These are phyloP conservation scores for Meandrina meandrites DNA, from an alignment of 92 coral and sea anemone species.

Conservation along the genomic window DNA sequence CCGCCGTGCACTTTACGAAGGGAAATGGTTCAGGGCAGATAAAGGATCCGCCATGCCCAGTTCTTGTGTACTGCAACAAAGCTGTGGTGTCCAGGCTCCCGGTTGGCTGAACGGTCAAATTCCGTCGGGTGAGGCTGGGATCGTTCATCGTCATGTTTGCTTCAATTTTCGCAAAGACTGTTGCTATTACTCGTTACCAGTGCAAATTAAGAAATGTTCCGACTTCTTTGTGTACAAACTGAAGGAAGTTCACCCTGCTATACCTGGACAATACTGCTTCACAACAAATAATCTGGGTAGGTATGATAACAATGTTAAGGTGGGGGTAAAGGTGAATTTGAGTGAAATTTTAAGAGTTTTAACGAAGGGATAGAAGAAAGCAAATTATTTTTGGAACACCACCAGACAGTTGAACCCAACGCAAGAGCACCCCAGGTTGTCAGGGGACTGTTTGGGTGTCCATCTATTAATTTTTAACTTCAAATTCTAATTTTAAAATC, in stretches of 20 bases:
- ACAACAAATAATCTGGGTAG: background rate
- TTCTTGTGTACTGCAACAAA: background rate
- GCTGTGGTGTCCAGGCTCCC: constrained; percentile 60
- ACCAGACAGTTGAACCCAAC: too few relatives aligned
- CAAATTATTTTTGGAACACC: too few relatives aligned
- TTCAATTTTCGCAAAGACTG: constrained; percentile 27
- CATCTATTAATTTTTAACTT: too few relatives aligned
- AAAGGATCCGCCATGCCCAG: background rate
- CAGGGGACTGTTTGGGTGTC: too few relatives aligned
- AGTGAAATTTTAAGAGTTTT: too few relatives aligned
- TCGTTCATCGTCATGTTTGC: constrained; percentile 2
- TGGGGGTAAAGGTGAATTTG: too few relatives aligned
- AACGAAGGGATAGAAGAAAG: too few relatives aligned
- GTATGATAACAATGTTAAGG: background rate
- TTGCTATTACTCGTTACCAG: constrained; percentile 22
- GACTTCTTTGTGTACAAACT: constrained; percentile 28
- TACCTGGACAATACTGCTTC: constrained; percentile 19
- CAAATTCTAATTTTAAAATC: too few relatives aligned
- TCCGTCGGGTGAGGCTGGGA: constrained; percentile 49
- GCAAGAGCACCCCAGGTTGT: too few relatives aligned
- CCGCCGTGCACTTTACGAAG: background rate
- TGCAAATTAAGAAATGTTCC: constrained; percentile 21
- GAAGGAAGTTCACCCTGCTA: background rate
- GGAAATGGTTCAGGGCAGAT: background rate
- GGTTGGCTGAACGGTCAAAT: constrained; percentile 55